Base-by-base conservation (phyloP, 2,888 invertebrate species). In the Ctena decussata region DNA sequence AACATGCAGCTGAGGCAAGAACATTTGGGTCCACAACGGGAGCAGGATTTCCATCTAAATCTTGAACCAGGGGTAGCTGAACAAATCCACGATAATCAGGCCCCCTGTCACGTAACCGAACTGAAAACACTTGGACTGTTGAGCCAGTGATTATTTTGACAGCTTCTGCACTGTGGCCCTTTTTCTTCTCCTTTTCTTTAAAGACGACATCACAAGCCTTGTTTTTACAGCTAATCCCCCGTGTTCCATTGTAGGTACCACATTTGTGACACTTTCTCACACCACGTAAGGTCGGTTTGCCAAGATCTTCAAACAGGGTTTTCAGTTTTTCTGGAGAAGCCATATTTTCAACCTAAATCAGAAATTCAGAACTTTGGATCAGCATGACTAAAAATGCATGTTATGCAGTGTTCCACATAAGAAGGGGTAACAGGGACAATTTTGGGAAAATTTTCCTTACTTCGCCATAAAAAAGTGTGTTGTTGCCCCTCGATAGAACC, bases 21-120 rank as follows among this genome's bases (percentile, higher is more conserved):
- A 94, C 91, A 32, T 90, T 86, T 0, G 92, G 90, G 77, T 94
- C 95, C n/a, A 94, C 94, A 73, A 92, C 90, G 30, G 93, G 89
- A 1, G 95, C 93, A 24, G 95, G 94, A 85, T 95, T 94, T 35
- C 95, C 95, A 82, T 95, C 95, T 35, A 94, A 80, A 85, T 95
- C 95, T 70, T 95, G 95, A 44, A 95, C 94, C 8, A 95, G 87
- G 0, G 96, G 96, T 2, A 96, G 91, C 91, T 97, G 97, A 0
- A 98, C 98, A 95, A 98, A 98, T 35, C 97, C 97, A 57, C 98
- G 96, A 78, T 97, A 97, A 85, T 97, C 97, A 0, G 97, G 97
- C 0, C 97, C 97, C 87, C 97, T 97, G 88, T 97, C 97, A 73
- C 97, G 96, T 0, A 97, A 96, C 71, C 97, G 95, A 0, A 98